Evolutionary conservation across 1,140 invertebrate genomes (phyloP).

Genomic region (Drosophila elegans): DNA sequence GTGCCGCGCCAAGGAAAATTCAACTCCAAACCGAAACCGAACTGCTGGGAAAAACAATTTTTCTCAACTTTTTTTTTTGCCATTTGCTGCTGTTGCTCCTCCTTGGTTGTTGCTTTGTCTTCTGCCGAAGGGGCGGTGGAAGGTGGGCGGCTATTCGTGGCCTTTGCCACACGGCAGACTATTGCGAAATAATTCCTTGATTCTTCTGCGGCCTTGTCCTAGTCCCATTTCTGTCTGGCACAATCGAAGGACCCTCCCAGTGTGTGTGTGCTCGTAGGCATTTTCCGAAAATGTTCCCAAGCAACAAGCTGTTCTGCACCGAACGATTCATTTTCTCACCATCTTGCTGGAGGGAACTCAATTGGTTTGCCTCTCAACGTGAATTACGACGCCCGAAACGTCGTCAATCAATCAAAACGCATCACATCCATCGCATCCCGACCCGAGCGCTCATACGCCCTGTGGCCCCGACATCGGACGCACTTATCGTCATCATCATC

Average conservation of each 20-base stretch:
- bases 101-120: constrained; percentile 16
- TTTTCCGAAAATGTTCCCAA: constrained; percentile 38
- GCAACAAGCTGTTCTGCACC: constrained; percentile 51
- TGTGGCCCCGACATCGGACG: constrained; percentile 50
- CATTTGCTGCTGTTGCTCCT: constrained; percentile 2
- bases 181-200: constrained; percentile 71
- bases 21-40: constrained; percentile 46
- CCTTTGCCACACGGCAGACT: constrained; percentile 63
- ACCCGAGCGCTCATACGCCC: constrained; percentile 53
- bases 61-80: constrained; percentile 55
- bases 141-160: constrained; percentile 24
- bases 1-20: constrained; percentile 53
- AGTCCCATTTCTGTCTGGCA: constrained; percentile 58
- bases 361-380: constrained; percentile 73
- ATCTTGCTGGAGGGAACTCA: constrained; percentile 49
- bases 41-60: constrained; percentile 72
- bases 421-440: constrained; percentile 18
- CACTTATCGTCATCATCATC: constrained; percentile 62
- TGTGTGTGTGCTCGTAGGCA: constrained; percentile 20
- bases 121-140: constrained; percentile 10
- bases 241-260: constrained; percentile 8
- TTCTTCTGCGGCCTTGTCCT: constrained; percentile 73
- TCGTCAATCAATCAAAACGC: constrained; percentile 72
- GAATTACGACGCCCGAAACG: constrained; percentile 72
- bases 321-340: constrained; percentile 57